These are phyloP conservation scores for Drosophila glabriapex DNA, from an alignment of 2,888 invertebrate species.

Conservation along the genomic window DNA sequence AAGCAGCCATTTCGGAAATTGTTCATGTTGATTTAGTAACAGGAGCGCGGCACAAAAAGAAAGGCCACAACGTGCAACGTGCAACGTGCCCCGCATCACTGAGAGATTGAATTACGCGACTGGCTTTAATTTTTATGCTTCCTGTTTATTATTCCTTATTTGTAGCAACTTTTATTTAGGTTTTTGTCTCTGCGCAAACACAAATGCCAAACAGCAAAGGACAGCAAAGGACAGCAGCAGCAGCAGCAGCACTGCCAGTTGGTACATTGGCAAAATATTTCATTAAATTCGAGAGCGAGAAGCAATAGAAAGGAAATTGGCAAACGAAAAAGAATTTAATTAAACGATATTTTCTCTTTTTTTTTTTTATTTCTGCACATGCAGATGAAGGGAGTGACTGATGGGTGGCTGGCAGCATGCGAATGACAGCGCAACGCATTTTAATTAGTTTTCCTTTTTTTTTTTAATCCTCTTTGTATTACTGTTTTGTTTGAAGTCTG, in stretches of 20 bases:
- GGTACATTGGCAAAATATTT: conserved; percentile 70
- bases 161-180: conserved; percentile 48
- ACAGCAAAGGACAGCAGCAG: not conserved
- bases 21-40: conserved; percentile 74
- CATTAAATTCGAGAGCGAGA: conserved; percentile 62
- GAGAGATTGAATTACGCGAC: conserved; percentile 73
- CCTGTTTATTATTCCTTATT: conserved; percentile 21
- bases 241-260: not conserved
- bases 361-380: conserved; percentile 8
- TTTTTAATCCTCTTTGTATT: conserved; percentile 12
- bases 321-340: conserved; percentile 75
- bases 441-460: conserved; percentile 64
- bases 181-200: conserved; percentile 30
- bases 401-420: conserved; percentile 1
- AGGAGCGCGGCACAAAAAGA: conserved; percentile 40
- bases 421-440: conserved; percentile 73
- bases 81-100: conserved; percentile 56
- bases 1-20: conserved; percentile 35
- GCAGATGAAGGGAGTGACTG: not conserved
- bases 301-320: conserved; percentile 62
- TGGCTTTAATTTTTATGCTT: conserved; percentile 34
- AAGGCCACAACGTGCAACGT: conserved; percentile 36
- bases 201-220: conserved; percentile 36
- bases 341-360: conserved; percentile 65
- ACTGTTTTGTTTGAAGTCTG: conserved; percentile 9